Evolutionary conservation across 2,888 invertebrate species (phyloP).

Genomic region (Bembecia ichneumoniformis): DNA sequence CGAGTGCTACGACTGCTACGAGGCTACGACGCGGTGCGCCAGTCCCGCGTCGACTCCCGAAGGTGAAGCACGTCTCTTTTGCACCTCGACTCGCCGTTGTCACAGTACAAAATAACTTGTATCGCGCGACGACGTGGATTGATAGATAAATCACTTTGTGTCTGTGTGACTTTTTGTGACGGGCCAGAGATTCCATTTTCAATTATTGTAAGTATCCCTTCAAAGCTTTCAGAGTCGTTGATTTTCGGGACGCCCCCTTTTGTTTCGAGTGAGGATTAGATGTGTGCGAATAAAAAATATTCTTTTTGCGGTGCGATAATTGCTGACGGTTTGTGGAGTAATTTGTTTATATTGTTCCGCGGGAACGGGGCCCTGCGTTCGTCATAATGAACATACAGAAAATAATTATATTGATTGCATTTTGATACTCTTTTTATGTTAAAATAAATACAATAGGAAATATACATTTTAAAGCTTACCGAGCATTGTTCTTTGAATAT

Average conservation of each 20-base stretch:
- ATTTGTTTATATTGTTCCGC: not conserved
- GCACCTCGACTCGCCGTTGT: not conserved
- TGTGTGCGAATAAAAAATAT: not conserved
- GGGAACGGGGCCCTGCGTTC: too few relatives aligned
- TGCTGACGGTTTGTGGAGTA: not conserved
- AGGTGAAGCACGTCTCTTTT: constrained; percentile 14
- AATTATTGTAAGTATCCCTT: constrained; percentile 4
- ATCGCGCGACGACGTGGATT: constrained; percentile 4
- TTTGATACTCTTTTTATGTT: too few relatives aligned
- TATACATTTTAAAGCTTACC: too few relatives aligned
- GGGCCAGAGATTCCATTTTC: constrained; percentile 3
- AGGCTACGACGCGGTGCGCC: constrained; percentile 7
- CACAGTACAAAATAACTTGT: constrained; percentile 1
- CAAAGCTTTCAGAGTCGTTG: constrained; percentile 1
- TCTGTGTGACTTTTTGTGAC: constrained; percentile 5
- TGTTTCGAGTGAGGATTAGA: constrained; percentile 1
- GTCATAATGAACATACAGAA: too few relatives aligned
- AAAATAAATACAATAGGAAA: too few relatives aligned
- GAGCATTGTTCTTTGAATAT: too few relatives aligned
- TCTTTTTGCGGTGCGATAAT: not conserved
- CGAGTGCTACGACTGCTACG: too few relatives aligned
- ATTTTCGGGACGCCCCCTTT: constrained; percentile 1
- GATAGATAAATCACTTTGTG: constrained; percentile 7
- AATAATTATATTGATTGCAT: too few relatives aligned
- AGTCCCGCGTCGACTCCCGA: constrained; percentile 14